Percentiles rank a stretch among this genome's conserved stretches.
Conservation (phyloP, 2,113 vertebrate genomes). For the Cercopithecus mona region DNA sequence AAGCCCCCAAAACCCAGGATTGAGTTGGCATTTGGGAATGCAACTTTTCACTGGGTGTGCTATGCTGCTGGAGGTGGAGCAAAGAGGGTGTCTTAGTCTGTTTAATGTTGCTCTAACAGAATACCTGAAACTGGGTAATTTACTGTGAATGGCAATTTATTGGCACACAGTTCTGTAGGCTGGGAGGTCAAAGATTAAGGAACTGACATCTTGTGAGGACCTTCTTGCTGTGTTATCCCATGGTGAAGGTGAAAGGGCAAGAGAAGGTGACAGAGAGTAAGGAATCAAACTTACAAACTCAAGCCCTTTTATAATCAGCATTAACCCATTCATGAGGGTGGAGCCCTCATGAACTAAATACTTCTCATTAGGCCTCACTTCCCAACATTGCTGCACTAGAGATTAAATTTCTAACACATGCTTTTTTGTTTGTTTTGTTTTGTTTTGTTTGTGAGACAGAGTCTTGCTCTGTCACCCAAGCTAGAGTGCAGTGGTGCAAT, state of each 20-base stretch:
- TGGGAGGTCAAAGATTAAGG: background rate
- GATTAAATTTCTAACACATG: background rate
- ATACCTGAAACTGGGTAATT: background rate
- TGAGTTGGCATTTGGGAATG: background rate
- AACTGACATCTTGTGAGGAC: background rate
- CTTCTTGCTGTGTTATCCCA: background rate
- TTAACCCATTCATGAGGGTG: background rate
- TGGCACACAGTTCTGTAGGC: background rate
- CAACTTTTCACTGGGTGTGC: background rate
- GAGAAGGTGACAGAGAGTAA: background rate
- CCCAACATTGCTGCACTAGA: background rate
- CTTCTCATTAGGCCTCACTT: background rate
- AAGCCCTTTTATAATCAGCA: background rate
- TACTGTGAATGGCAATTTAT: background rate
- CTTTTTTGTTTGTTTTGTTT: background rate
- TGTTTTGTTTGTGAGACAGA: too few relatives aligned
- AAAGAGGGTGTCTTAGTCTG: background rate
- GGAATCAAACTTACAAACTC: background rate
- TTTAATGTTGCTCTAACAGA: background rate
- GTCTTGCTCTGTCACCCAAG: too few relatives aligned
- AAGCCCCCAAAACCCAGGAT: background rate
- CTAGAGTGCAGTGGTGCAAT: too few relatives aligned
- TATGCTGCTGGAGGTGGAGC: background rate
- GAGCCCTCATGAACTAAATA: background rate
- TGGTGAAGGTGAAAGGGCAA: background rate